phyloP scores from a whole-genome alignment of 2,797 vertebrate species.

The Alfaro cultratus region DNA sequence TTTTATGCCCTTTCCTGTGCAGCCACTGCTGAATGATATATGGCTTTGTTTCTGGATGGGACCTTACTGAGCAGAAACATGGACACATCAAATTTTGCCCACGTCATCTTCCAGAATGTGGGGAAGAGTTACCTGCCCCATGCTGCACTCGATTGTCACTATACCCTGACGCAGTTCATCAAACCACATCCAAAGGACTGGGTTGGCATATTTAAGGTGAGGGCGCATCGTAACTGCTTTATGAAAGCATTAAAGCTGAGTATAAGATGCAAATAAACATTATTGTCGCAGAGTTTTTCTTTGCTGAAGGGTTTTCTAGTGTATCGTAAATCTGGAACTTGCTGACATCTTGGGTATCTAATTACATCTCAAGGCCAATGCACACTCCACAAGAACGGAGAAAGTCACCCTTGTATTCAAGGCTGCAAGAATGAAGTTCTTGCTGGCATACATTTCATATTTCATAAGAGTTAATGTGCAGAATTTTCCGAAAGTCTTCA shows the following conservation, averaged over 20 bases:
- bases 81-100: conserved; percentile 98
- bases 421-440: neutral
- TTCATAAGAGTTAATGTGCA: neutral
- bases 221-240: conserved; percentile 8
- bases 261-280: neutral
- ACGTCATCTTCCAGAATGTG: conserved; percentile 99
- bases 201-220: conserved; percentile 99
- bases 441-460: neutral
- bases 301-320: neutral
- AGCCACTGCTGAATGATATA: conserved; percentile 78
- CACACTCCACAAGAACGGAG: neutral
- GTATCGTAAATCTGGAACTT: neutral
- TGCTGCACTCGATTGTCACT: conserved; percentile 94
- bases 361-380: neutral
- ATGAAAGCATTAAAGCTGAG: neutral
- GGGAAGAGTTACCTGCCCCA: conserved; percentile 98
- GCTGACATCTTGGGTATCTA: neutral
- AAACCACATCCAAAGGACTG: conserved; percentile 96
- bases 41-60: conserved; percentile 89
- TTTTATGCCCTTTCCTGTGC: conserved; percentile 23
- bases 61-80: conserved; percentile 81
- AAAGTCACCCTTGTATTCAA: neutral
- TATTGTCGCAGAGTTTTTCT: neutral
- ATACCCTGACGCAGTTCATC: conserved; percentile 95
- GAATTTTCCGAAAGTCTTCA: neutral